Percentiles rank a stretch among this genome's conserved stretches.
These are phyloP conservation scores for Xanthorhoe designata DNA, from an alignment of 2,888 invertebrate species.

Conservation along the genomic window DNA sequence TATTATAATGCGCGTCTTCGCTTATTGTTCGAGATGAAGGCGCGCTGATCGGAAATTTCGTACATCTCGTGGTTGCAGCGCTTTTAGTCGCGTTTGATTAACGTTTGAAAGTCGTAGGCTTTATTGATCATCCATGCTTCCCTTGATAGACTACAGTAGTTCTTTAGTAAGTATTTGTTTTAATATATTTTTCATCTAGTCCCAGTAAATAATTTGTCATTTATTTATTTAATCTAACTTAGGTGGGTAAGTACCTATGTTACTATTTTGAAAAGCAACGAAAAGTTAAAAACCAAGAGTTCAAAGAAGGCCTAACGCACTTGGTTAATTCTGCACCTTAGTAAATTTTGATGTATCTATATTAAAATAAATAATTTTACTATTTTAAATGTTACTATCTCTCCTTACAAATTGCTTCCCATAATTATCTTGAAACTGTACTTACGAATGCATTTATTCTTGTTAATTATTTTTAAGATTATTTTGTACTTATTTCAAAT, in stretches of 20 bases:
- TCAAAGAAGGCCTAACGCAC: conserved; percentile 37
- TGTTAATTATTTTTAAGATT: conserved; percentile 30
- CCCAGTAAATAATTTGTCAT: not conserved
- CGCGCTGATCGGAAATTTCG: no score
- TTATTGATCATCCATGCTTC: no score
- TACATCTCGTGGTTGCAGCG: no score
- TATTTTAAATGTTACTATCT: not conserved
- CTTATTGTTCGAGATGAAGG: no score
- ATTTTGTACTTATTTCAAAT: not conserved
- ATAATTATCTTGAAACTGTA: not conserved
- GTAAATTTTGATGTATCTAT: conserved; percentile 7
- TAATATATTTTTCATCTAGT: not conserved
- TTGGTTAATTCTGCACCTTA: conserved; percentile 39
- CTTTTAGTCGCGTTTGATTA: no score
- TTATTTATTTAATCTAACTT: not conserved
- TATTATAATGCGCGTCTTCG: no score
- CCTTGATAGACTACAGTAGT: no score
- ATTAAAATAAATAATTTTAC: not conserved
- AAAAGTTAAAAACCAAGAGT: conserved; percentile 18
- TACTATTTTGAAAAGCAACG: conserved; percentile 11
- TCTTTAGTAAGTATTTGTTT: no score
- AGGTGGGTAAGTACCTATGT: no score
- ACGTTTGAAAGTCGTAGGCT: no score
- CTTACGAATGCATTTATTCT: conserved; percentile 17
- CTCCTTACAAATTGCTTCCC: not conserved